A percentile compares a stretch with the other conserved stretches of the same genome.
These are phyloP conservation scores for Sciurus carolinensis DNA, from an alignment of 2,797 vertebrate genomes.

Conservation along the genomic window DNA sequence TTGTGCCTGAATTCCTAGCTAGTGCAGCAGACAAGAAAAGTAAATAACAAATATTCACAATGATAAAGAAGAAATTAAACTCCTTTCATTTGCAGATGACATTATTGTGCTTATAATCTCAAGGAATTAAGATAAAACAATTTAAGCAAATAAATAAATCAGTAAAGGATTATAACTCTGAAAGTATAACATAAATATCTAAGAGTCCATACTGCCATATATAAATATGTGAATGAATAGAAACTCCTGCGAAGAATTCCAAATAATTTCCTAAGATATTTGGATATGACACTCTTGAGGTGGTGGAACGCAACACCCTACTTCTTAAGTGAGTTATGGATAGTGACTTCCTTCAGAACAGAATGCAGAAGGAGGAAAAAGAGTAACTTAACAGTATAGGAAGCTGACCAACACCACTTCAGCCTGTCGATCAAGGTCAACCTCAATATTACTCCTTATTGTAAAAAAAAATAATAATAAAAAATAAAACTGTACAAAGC, in stretches of 20 bases:
- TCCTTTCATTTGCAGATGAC: background rate
- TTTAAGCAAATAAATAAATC: background rate
- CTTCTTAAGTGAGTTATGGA: background rate
- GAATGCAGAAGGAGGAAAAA: background rate
- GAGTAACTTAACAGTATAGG: background rate
- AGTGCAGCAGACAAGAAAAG: background rate
- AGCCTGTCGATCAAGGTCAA: background rate
- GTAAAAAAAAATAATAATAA: no score
- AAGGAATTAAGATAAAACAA: background rate
- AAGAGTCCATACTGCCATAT: background rate
- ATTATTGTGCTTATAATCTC: background rate
- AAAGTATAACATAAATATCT: background rate
- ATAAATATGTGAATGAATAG: background rate
- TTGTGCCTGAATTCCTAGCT: background rate
- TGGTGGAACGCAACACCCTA: background rate
- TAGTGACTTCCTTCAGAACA: background rate
- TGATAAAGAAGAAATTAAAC: background rate
- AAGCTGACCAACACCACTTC: no score
- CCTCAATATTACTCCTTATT: background rate
- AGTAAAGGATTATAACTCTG: background rate
- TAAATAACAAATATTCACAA: background rate
- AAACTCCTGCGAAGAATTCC: background rate
- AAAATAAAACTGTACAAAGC: no score
- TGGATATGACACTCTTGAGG: background rate
- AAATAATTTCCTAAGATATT: background rate